These are phyloP conservation scores for Dimorphilus gyrociliatus DNA, from an alignment of 2,888 invertebrate species.

Conservation along the genomic window DNA sequence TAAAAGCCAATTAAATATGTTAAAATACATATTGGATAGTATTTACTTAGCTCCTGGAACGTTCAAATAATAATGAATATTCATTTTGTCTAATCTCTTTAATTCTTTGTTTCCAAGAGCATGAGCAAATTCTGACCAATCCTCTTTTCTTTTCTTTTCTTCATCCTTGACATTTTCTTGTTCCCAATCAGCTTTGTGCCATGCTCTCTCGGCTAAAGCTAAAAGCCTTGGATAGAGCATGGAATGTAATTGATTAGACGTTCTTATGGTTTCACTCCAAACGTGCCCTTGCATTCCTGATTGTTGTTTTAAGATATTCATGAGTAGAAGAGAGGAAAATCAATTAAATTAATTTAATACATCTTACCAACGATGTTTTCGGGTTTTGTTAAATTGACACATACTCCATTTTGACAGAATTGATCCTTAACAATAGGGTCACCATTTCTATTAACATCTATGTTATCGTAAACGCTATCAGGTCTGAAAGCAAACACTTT, in stretches of 20 bases:
- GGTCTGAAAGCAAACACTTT: conserved; percentile 15
- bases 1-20: too few species aligned
- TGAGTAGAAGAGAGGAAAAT: not conserved
- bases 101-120: conserved; percentile 23
- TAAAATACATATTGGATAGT: too few species aligned
- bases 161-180: conserved; percentile 9
- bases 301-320: conserved; percentile 4
- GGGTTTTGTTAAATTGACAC: conserved; percentile 2
- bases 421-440: not conserved
- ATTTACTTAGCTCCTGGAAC: conserved; percentile 27
- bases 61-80: conserved; percentile 22
- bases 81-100: conserved; percentile 16
- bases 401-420: not conserved
- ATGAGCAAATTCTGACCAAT: conserved; percentile 27
- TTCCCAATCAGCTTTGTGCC: conserved; percentile 22
- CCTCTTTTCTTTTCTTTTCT: conserved; percentile 9
- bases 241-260: conserved; percentile 14
- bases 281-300: conserved; percentile 20
- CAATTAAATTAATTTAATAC: not conserved
- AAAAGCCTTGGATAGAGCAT: conserved; percentile 22
- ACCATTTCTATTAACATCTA: conserved; percentile 4
- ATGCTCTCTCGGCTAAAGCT: conserved; percentile 19
- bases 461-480: conserved; percentile 14
- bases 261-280: conserved; percentile 18
- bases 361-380: not conserved